Conservation (phyloP, 2,888 invertebrate species). For the Xylota segnis region DNA sequence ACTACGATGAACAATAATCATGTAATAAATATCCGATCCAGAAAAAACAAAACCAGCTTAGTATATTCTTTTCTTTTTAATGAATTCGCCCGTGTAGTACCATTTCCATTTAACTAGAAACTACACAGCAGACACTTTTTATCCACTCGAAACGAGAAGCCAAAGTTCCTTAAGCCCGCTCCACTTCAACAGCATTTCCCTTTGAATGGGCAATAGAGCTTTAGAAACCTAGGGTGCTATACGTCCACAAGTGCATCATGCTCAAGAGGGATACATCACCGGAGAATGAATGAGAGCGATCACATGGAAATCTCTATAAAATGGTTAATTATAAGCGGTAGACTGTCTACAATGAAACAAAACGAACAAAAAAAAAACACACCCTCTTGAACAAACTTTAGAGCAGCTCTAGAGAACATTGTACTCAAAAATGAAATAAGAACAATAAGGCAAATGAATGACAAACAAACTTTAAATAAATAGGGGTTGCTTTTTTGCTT, state of each 20-base stretch:
- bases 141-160: slow-evolving; percentile 25
- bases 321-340: slow-evolving; percentile 64
- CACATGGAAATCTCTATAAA: slow-evolving; percentile 58
- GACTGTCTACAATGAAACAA: slow-evolving; percentile 44
- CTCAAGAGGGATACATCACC: slow-evolving; percentile 54
- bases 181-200: slow-evolving; percentile 18
- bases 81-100: slow-evolving; percentile 10
- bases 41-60: too few species aligned
- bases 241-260: slow-evolving; percentile 58
- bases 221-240: slow-evolving; percentile 6
- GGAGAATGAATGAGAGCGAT: slow-evolving; percentile 53
- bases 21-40: too few species aligned
- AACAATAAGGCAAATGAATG: slow-evolving; percentile 44
- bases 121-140: slow-evolving; percentile 35
- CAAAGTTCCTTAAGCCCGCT: slow-evolving; percentile 45
- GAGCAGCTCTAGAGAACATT: slow-evolving; percentile 49
- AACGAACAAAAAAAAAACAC: slow-evolving; percentile 24
- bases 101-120: slow-evolving; percentile 28
- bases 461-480: slow-evolving; percentile 13
- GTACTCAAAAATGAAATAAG: slow-evolving; percentile 44
- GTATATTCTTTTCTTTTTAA: not conserved
- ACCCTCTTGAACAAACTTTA: slow-evolving; percentile 36
- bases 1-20: too few species aligned
- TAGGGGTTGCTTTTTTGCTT: not conserved
- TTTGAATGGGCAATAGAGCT: slow-evolving; percentile 47